These are phyloP conservation scores for Ailurus styani DNA, from an alignment of 2,113 vertebrate genomes.

Conservation along the genomic window DNA sequence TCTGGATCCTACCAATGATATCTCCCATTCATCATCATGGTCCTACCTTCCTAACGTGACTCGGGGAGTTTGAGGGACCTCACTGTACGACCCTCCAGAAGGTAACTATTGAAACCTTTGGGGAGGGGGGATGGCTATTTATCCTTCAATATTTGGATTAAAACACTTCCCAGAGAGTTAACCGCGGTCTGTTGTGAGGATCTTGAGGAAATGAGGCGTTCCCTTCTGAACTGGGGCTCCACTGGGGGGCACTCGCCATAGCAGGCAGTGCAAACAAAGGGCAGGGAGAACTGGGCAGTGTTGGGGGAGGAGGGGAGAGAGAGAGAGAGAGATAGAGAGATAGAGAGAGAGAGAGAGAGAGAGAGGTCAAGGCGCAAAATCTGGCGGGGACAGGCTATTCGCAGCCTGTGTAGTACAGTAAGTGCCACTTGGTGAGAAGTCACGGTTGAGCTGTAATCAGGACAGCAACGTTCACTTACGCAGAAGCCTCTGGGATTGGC, in stretches of 20 bases:
- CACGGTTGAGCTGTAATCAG: neutral
- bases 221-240: neutral
- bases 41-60: neutral
- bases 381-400: neutral
- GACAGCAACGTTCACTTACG: neutral
- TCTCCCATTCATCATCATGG: fast-evolving
- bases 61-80: neutral
- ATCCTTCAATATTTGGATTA: too few species aligned
- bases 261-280: neutral
- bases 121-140: neutral
- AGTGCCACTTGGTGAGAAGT: neutral
- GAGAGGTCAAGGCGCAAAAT: neutral
- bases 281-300: neutral
- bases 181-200: neutral
- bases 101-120: neutral
- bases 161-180: neutral
- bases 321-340: neutral
- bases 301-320: neutral
- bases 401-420: neutral
- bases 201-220: neutral
- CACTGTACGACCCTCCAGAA: neutral
- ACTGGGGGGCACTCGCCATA: neutral
- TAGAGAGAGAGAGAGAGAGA: neutral
- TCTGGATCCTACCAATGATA: neutral
- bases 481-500: neutral